Conservation (phyloP, 64 coral and sea anemone species). For the Montipora cactus region DNA sequence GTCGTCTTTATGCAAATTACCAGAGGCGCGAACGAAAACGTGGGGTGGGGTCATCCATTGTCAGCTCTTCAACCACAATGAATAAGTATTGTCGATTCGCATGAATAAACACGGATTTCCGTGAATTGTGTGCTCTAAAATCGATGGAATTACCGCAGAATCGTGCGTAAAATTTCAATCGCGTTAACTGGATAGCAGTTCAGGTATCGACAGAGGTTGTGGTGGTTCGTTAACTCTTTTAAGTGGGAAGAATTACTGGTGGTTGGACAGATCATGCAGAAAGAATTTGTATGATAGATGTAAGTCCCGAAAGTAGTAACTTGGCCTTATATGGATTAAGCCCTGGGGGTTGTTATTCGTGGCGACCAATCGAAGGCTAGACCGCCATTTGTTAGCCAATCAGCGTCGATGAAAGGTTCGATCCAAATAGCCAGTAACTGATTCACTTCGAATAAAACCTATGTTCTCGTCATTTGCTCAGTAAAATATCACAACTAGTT, state of each 20-base stretch:
- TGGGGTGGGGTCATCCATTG: slow-evolving; percentile 42
- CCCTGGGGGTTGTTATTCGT: slow-evolving; percentile 92
- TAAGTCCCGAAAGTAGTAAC: slow-evolving; percentile 99
- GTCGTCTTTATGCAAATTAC: slow-evolving; percentile 52
- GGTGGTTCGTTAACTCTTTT: slow-evolving; percentile 36
- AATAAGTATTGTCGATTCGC: slow-evolving; percentile 22
- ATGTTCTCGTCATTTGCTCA: slow-evolving; percentile 71
- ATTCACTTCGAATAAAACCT: slow-evolving; percentile 88
- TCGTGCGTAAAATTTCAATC: neutral
- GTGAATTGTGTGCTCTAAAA: neutral
- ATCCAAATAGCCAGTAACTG: slow-evolving; percentile 99
- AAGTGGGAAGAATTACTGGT: slow-evolving; percentile 61
- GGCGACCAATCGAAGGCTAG: slow-evolving; percentile 86
- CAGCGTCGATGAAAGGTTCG: slow-evolving; percentile 61
- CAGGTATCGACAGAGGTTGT: neutral
- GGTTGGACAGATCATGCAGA: slow-evolving; percentile 92
- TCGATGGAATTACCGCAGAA: neutral
- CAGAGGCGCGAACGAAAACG: slow-evolving; percentile 20
- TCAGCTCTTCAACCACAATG: slow-evolving; percentile 32
- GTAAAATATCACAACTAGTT: slow-evolving; percentile 66
- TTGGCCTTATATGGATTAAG: slow-evolving; percentile 93
- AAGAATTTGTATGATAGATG: slow-evolving; percentile 79
- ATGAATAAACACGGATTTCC: slow-evolving; percentile 43
- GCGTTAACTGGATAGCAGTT: neutral
- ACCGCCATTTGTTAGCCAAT: slow-evolving; percentile 76